Percentiles rank a stretch among this genome's conserved stretches.
phyloP scores from a whole-genome alignment of 2,113 vertebrate species.

The Meles meles region DNA sequence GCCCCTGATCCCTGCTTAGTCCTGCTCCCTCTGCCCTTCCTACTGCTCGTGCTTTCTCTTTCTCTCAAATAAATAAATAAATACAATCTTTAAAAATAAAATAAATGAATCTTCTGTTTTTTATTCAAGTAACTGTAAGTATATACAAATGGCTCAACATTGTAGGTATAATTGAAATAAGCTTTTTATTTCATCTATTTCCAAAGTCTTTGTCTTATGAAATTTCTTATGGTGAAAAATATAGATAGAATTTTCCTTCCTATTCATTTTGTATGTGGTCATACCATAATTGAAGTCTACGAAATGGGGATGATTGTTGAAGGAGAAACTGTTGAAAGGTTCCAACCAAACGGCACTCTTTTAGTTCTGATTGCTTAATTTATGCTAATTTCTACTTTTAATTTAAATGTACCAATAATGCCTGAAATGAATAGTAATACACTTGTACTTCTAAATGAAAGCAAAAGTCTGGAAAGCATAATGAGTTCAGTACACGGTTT shows the following conservation, averaged over 20 bases:
- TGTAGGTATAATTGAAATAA: background rate
- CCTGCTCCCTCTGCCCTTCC: background rate
- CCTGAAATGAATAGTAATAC: background rate
- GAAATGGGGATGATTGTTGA: background rate
- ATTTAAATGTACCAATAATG: background rate
- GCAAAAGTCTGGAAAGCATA: background rate
- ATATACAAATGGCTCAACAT: background rate
- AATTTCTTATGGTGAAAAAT: background rate
- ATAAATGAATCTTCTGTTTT: background rate
- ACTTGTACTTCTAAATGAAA: background rate
- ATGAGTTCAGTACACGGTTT: background rate
- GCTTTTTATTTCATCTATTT: background rate
- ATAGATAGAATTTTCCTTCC: background rate
- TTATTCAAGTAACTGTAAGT: background rate
- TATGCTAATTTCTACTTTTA: slow-evolving; percentile 9
- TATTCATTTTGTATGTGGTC: background rate
- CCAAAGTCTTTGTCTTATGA: background rate
- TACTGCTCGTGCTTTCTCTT: background rate
- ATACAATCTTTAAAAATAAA: background rate
- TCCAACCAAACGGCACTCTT: background rate
- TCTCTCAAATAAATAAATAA: background rate
- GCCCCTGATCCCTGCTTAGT: background rate
- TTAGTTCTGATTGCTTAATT: slow-evolving; percentile 8
- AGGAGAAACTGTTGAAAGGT: background rate
- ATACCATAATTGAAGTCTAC: background rate